A percentile compares a stretch with the other conserved stretches of the same genome.
Evolutionary conservation across 37 sponge, comb jelly and placozoan genomes (phyloP).

Genomic region (Agelas oroides): DNA sequence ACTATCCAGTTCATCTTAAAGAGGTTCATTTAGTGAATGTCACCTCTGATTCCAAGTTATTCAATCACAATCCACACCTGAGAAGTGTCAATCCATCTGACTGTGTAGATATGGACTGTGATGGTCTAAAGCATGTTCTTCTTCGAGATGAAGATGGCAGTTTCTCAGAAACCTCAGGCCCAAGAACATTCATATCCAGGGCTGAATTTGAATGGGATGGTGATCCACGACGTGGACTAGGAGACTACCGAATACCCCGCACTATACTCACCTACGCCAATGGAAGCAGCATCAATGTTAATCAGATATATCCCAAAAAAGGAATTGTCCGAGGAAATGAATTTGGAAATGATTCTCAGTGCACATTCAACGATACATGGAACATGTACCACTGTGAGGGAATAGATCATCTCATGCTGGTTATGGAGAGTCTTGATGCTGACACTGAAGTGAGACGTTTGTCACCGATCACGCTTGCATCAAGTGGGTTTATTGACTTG

Average conservation of each 20-base stretch:
- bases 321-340: conserved; percentile 76
- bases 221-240: conserved; percentile 76
- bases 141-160: conserved; percentile 80
- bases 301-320: conserved; percentile 68
- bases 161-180: conserved; percentile 39
- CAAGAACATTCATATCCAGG: conserved; percentile 57
- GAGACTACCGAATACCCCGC: conserved; percentile 90
- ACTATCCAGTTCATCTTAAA: conserved; percentile 64
- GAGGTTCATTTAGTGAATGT: conserved; percentile 7
- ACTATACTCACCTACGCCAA: conserved; percentile 71
- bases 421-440: conserved; percentile 92
- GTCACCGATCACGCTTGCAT: conserved; percentile 87
- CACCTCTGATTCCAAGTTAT: conserved; percentile 26
- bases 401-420: conserved; percentile 88
- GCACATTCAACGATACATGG: conserved; percentile 67
- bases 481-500: conserved; percentile 86
- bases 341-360: conserved; percentile 34
- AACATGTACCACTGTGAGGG: conserved; percentile 79
- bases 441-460: conserved; percentile 95
- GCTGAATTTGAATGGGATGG: conserved; percentile 96
- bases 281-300: conserved; percentile 48
- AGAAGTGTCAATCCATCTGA: conserved; percentile 91
- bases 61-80: conserved; percentile 54
- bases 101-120: conserved; percentile 98
- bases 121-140: conserved; percentile 88